Percentiles rank a stretch among this genome's conserved stretches.
Conservation (phyloP, 2,888 invertebrate species). For the Pyrocoelia pectoralis region DNA sequence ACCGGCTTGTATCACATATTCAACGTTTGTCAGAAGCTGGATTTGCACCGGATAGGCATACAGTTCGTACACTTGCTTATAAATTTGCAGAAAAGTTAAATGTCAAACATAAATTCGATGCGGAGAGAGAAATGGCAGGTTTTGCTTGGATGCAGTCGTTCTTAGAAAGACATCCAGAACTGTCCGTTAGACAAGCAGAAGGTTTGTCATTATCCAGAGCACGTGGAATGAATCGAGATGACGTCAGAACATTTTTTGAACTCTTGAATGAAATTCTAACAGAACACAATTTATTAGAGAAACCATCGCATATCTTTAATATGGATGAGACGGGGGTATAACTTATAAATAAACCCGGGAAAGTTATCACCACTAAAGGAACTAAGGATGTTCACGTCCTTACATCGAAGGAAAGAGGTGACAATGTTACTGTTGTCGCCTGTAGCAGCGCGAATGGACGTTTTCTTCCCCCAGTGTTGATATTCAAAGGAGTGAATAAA, state of each 20-base stretch:
- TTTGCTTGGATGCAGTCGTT: constrained; percentile 13
- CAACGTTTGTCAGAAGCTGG: constrained; percentile 13
- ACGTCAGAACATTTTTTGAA: constrained; percentile 22
- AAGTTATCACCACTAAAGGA: background rate
- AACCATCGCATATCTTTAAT: background rate
- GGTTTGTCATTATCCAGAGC: background rate
- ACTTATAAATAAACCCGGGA: no score
- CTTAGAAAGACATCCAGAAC: no score
- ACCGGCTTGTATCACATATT: constrained; percentile 6
- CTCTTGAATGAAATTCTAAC: constrained; percentile 2
- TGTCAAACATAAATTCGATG: constrained; percentile 12
- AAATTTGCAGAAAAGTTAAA: constrained; percentile 20
- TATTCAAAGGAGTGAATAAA: constrained; percentile 7
- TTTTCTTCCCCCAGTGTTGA: background rate
- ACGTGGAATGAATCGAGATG: background rate
- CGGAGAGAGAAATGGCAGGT: constrained; percentile 12
- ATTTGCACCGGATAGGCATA: constrained; percentile 15
- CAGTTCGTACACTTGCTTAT: constrained; percentile 17
- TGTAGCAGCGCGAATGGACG: constrained; percentile 2
- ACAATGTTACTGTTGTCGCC: constrained; percentile 1
- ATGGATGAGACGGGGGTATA: constrained; percentile 5
- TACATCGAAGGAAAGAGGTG: constrained; percentile 1
- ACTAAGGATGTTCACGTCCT: constrained; percentile 5
- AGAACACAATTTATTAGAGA: no score
- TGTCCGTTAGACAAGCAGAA: no score